A percentile compares a stretch with the other conserved stretches of the same genome.
phyloP scores from a whole-genome alignment of 1,140 invertebrate species.

The Meloidogyne floridensis region DNA sequence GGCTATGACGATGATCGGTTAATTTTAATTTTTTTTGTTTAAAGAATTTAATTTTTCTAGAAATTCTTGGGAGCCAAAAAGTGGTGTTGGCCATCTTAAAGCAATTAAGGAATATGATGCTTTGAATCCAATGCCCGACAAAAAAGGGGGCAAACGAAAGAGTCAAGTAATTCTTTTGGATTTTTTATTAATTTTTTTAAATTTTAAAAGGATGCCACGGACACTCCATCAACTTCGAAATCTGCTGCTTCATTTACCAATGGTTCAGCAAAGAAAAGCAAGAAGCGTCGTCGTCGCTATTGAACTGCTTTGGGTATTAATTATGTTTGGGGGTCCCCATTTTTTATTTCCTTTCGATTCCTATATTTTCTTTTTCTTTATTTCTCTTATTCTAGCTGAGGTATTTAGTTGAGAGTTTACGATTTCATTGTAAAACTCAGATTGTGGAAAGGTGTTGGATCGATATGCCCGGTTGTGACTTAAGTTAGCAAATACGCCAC shows the following conservation, averaged over 20 bases:
- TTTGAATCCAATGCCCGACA: background rate
- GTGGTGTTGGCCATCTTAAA: background rate
- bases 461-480: no score
- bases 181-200: background rate
- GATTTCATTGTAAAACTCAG: no score
- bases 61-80: background rate
- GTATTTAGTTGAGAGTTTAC: no score
- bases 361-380: no score
- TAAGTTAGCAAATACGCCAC: no score
- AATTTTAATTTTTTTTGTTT: background rate
- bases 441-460: no score
- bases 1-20: background rate
- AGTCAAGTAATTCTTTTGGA: background rate
- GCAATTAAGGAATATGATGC: background rate
- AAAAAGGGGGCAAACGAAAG: background rate
- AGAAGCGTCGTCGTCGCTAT: background rate
- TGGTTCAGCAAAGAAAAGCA: background rate
- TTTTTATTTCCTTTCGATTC: no score
- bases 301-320: background rate
- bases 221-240: background rate
- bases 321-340: no score
- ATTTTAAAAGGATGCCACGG: background rate
- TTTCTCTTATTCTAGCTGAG: no score
- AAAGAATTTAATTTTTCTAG: background rate
- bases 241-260: background rate